Evolutionary conservation across 2,797 vertebrate species (phyloP).

Genomic region (Coranthus polyacanthus): DNA sequence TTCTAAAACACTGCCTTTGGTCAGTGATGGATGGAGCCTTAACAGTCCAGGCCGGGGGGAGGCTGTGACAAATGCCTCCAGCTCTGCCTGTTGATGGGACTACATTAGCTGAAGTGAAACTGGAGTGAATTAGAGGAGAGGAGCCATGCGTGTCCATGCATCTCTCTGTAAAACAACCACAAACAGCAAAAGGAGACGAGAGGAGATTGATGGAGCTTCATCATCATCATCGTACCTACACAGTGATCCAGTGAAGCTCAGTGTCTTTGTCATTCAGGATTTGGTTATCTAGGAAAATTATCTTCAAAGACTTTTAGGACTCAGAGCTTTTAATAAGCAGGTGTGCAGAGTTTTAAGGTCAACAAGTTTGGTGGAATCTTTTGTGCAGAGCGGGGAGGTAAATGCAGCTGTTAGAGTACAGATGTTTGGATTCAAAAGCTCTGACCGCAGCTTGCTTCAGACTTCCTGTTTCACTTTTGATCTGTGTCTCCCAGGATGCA

Average conservation of each 20-base stretch:
- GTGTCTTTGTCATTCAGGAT: background rate
- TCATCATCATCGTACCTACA: slow-evolving; percentile 4
- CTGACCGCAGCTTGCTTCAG: slow-evolving; percentile 10
- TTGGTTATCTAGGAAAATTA: background rate
- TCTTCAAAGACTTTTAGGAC: slow-evolving; percentile 2
- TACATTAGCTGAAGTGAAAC: slow-evolving; percentile 59
- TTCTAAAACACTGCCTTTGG: slow-evolving; percentile 48
- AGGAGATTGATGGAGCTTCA: slow-evolving; percentile 35
- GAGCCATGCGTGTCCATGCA: slow-evolving; percentile 62
- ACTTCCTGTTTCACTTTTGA: slow-evolving; percentile 43
- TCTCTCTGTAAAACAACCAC: slow-evolving; percentile 43
- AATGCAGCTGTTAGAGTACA: slow-evolving; percentile 48
- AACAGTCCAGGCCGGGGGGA: slow-evolving; percentile 38
- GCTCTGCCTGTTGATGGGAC: slow-evolving; percentile 60
- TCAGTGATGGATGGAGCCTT: slow-evolving; percentile 69
- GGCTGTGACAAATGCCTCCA: slow-evolving; percentile 61
- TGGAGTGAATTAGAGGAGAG: slow-evolving; percentile 66
- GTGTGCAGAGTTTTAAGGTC: background rate
- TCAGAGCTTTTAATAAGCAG: slow-evolving; percentile 18
- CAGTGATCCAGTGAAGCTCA: background rate
- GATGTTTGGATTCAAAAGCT: slow-evolving; percentile 29
- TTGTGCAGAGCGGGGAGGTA: background rate
- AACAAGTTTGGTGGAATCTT: background rate
- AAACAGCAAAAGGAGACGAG: slow-evolving; percentile 30
- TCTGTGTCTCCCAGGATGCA: slow-evolving; percentile 87